Base-by-base conservation (phyloP, 2,113 vertebrate species). In the Bucco capensis region DNA sequence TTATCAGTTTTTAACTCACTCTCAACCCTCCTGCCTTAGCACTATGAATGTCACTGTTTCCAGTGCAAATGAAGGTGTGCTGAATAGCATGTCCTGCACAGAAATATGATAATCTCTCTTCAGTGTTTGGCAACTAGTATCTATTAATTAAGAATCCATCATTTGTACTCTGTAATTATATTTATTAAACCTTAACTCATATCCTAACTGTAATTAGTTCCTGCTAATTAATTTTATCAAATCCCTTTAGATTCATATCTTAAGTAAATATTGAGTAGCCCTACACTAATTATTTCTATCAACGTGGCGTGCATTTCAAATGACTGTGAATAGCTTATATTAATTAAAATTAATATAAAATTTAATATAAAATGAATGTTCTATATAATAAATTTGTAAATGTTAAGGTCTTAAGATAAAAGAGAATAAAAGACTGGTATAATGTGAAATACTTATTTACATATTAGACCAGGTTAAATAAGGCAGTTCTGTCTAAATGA, bases 251-350 rank as follows among this genome's bases (percentile, higher is more conserved):
- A 97, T 97, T 98, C 86, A 95, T 98, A 98, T 98, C 97, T 97
- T 97, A 97, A 97, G 97, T 98, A 98, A 98, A 98, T 98, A 98
- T 97, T 98, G 97, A 98, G 97, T 98, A 98, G 97, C 97, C 97
- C 93, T 95, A 95, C 94, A 96, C 97, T 98, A 98, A 98, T 98
- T 98, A 98, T 97, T 98, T 97, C 97, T 97, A 97, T 98, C 97
- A 97, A 97, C 46, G 95, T 96, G 95, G 89, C 97, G 93, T 96
- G 95, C 96, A 96, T 98, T 98, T 98, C 96, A 96, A 96, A 97
- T 93, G 80, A 96, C 91, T 94, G 82, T 87, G 96, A 97, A 97
- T 97, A 97, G 92, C 96, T 96, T 78, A 38, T 96, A 96, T 94
- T 97, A 98, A 98, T 97, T 97, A 96, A 96, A 97, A 96, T 90